phyloP scores from a whole-genome alignment of 2,113 vertebrate genomes.

The Nasalis larvatus region DNA sequence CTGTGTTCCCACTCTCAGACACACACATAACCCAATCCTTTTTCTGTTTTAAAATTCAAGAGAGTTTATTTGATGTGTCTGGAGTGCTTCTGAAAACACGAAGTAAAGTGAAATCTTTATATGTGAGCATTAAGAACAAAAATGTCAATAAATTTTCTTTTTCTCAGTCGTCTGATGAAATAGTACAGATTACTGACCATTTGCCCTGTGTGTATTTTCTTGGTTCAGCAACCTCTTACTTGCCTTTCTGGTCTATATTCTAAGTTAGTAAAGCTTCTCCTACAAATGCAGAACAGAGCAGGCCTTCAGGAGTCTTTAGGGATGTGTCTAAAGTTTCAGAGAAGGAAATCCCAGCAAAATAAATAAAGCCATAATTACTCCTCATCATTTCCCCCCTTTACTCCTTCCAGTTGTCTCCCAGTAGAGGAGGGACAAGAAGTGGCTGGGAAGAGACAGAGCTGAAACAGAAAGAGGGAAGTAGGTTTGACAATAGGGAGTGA shows the following conservation, averaged over 20 bases:
- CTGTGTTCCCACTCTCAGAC: not conserved
- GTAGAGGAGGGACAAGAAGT: not conserved
- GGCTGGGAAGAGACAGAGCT: not conserved
- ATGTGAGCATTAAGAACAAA: constrained; percentile 43
- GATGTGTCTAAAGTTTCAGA: not conserved
- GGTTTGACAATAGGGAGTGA: not conserved
- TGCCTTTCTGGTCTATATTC: not conserved
- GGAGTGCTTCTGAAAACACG: constrained; percentile 29
- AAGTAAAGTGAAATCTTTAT: constrained; percentile 45
- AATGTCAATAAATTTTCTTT: not conserved
- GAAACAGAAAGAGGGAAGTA: not conserved
- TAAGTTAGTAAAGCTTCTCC: not conserved
- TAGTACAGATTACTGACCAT: constrained; percentile 4
- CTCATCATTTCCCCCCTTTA: not conserved
- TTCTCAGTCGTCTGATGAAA: constrained; percentile 35
- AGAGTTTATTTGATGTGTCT: constrained; percentile 37
- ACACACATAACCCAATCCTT: not conserved
- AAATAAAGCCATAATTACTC: not conserved
- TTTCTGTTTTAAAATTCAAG: constrained; percentile 48
- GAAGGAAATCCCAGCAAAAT: not conserved
- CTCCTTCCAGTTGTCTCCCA: not conserved
- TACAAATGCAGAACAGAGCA: not conserved
- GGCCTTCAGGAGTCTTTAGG: not conserved
- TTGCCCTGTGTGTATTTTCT: constrained; percentile 18
- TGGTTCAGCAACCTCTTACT: not conserved